A percentile compares a stretch with the other conserved stretches of the same genome.
Evolutionary conservation across 1,140 invertebrate genomes (phyloP).

Genomic region (Drosophila kepulauana): DNA sequence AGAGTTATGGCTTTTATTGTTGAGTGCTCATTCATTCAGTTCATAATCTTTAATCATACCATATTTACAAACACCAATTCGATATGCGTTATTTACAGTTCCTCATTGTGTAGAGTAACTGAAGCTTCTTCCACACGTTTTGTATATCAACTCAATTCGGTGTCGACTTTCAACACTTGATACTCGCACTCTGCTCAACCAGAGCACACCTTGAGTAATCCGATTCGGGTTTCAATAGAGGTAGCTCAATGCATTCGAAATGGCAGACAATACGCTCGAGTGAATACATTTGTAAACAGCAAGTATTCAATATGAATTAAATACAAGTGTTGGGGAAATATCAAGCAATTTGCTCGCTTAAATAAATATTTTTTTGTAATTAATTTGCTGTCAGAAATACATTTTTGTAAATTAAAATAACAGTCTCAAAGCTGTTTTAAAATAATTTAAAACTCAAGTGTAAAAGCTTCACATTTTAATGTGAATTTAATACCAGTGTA

Average conservation of each 20-base stretch:
- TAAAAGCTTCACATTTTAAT: no score
- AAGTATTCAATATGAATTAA: background rate
- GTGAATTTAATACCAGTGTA: no score
- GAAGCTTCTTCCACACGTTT: background rate
- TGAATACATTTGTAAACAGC: background rate
- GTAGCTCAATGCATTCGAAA: slow-evolving; percentile 1
- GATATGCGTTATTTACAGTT: background rate
- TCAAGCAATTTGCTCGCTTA: background rate
- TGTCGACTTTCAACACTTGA: slow-evolving; percentile 10
- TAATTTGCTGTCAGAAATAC: no score
- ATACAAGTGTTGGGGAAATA: slow-evolving; percentile 8
- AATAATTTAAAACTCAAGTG: no score
- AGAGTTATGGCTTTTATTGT: background rate
- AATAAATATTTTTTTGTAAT: background rate
- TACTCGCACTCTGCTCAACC: slow-evolving; percentile 5
- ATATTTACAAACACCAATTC: background rate
- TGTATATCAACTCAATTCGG: background rate
- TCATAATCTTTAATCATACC: background rate
- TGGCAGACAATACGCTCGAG: background rate
- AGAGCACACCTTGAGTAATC: slow-evolving; percentile 4
- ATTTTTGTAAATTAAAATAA: no score
- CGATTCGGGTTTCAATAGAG: background rate
- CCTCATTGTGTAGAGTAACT: background rate
- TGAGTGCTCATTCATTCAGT: background rate
- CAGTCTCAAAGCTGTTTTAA: no score